Evolutionary conservation across 2,888 invertebrate species (phyloP), one percentile per base, ranked within the genome.

Genomic region (Nipponacmea schrenckii): DNA sequence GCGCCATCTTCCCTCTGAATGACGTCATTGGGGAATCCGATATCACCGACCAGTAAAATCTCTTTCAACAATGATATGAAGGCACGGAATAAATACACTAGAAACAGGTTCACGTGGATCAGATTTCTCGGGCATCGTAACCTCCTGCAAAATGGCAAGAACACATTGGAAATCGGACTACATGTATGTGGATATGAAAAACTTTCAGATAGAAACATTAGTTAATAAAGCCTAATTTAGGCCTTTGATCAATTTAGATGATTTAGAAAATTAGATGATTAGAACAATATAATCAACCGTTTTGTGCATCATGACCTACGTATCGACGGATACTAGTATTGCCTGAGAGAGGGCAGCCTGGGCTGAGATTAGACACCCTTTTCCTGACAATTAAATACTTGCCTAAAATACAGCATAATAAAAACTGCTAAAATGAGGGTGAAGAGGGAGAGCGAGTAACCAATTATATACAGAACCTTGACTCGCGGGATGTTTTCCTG

Each of bases 31-130:
- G 76, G 69, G 27, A 79, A 79, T 12, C 77, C 79, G 24, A 79
- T 66, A 68, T 77, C 75, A 14, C 79, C 89, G 0, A 91, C 89
- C 81, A 92, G 92, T 12, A 92, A 85, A 5, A 90, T 80, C 80
- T 91, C 90, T 84, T 92, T 92, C 48, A 93, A 82, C 10, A 92
- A 87, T 0, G 91, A 91, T 86, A 92, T 91, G 69, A 91, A 91
- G 0, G 92, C 92, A 68, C 92, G 89, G 62, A 92, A 87, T 77
- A 93, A 92, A 85, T 93, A 93, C 0, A 93, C 93, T 0, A 91
- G 90, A 85, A 93, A 93, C 70, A 93, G 89, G 83, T 93, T 92
- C 90, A 93, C 91, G 87, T 93, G 93, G 0, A 93, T 89, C 78
- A 92, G 91, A 85, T 93, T 93, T 77, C 93, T 88, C 1, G 92